Conservation (phyloP, 2,888 invertebrate genomes). For the Drosophila mercatorum region DNA sequence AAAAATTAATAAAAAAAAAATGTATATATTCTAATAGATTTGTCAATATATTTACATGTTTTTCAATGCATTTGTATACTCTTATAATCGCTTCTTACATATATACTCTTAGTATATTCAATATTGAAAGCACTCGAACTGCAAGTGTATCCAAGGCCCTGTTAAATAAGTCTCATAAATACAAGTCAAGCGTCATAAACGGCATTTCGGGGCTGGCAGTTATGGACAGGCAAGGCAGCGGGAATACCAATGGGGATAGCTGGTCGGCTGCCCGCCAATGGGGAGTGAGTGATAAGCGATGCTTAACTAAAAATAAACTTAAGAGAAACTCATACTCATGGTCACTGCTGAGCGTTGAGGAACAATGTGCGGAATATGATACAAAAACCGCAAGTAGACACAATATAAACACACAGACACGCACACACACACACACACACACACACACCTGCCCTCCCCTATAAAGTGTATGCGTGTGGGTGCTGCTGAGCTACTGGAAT, state of each 20-base stretch:
- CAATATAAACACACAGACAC: constrained; percentile 21
- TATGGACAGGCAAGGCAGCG: constrained; percentile 1
- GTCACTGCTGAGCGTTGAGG: constrained; percentile 32
- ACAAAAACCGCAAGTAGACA: constrained; percentile 48
- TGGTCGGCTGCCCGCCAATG: not conserved
- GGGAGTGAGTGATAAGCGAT: constrained; percentile 52
- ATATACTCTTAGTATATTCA: not conserved
- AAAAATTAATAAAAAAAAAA: too few species aligned
- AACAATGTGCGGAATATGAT: constrained; percentile 52
- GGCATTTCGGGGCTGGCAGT: constrained; percentile 45
- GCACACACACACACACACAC: not conserved
- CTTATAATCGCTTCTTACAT: too few species aligned
- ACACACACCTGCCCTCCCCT: not conserved
- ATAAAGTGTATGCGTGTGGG: constrained; percentile 1
- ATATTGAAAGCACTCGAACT: not conserved
- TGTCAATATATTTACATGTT: too few species aligned
- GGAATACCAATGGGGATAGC: not conserved
- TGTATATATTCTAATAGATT: too few species aligned
- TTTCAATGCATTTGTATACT: too few species aligned
- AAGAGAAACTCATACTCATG: constrained; percentile 47
- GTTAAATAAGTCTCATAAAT: constrained; percentile 59
- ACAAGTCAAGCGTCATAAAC: constrained; percentile 67
- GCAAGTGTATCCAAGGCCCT: constrained; percentile 22
- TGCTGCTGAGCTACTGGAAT: constrained; percentile 18
- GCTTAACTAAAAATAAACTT: constrained; percentile 60